Evolutionary conservation across 1,140 invertebrate species (phyloP).

Genomic region (Hyles euphorbiae): DNA sequence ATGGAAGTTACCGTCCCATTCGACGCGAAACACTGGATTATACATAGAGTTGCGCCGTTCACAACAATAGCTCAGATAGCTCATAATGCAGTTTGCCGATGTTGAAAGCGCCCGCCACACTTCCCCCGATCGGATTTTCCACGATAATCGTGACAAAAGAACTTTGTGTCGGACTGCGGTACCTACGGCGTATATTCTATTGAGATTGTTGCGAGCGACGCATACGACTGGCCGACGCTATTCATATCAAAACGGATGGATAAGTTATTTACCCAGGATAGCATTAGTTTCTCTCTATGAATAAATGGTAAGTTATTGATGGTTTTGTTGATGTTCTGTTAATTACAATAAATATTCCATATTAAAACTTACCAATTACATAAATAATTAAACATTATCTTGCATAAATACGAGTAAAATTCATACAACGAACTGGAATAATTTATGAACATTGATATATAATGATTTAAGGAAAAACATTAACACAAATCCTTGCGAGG

Average conservation of each 20-base stretch:
- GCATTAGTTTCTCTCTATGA: background rate
- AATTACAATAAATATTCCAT: too few relatives aligned
- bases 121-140: slow-evolving; percentile 71
- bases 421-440: too few relatives aligned
- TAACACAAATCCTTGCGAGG: too few relatives aligned
- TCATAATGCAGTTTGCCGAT: slow-evolving; percentile 67
- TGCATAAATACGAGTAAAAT: too few relatives aligned
- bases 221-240: slow-evolving; percentile 36
- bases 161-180: slow-evolving; percentile 50
- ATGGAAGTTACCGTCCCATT: slow-evolving; percentile 29
- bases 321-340: too few relatives aligned
- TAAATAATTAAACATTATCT: too few relatives aligned
- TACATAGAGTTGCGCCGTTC: slow-evolving; percentile 33
- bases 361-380: too few relatives aligned
- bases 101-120: slow-evolving; percentile 63
- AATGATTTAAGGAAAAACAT: too few relatives aligned
- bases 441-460: too few relatives aligned
- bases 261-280: slow-evolving; percentile 36
- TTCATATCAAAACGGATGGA: slow-evolving; percentile 48
- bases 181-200: slow-evolving; percentile 45
- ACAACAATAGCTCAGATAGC: slow-evolving; percentile 53
- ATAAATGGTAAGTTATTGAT: background rate
- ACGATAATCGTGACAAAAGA: slow-evolving; percentile 72
- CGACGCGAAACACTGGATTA: slow-evolving; percentile 41
- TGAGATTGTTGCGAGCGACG: slow-evolving; percentile 40